phyloP scores from a whole-genome alignment of 2,797 vertebrate species.

The Gallinago stenura region DNA sequence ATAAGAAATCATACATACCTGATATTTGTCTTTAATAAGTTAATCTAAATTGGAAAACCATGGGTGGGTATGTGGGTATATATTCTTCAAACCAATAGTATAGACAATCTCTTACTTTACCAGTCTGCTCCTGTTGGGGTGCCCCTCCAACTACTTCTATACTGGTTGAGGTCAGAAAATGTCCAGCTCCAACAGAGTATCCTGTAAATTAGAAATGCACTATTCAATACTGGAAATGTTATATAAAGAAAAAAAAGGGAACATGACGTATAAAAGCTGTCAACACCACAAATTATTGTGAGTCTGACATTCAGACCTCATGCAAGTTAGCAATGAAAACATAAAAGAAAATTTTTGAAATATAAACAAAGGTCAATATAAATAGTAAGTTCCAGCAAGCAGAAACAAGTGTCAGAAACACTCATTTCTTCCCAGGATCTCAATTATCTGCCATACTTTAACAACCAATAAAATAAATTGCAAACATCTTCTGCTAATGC shows the following conservation, averaged over 20 bases:
- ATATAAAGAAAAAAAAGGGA: background rate
- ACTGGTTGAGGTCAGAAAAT: slow-evolving; percentile 82
- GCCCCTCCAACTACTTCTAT: slow-evolving; percentile 92
- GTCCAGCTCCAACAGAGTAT: slow-evolving; percentile 92
- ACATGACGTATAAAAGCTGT: background rate
- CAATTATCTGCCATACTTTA: background rate
- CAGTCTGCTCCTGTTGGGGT: slow-evolving; percentile 92
- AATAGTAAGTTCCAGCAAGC: background rate
- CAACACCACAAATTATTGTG: background rate
- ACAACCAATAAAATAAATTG: background rate
- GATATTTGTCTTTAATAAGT: background rate
- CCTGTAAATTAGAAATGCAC: slow-evolving; percentile 78
- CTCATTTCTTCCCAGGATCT: background rate
- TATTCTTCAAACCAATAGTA: background rate
- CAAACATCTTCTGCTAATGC: background rate
- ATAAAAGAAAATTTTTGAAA: background rate
- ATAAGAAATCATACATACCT: background rate
- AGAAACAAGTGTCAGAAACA: background rate
- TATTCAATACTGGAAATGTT: background rate
- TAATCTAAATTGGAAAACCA: background rate
- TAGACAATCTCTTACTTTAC: slow-evolving; percentile 86
- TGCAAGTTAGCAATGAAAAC: background rate
- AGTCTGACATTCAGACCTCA: slow-evolving; percentile 2
- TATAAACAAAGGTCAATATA: background rate
- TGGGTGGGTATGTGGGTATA: background rate